Evolutionary conservation across 2,888 invertebrate species (phyloP).

Genomic region (Salticus scenicus): DNA sequence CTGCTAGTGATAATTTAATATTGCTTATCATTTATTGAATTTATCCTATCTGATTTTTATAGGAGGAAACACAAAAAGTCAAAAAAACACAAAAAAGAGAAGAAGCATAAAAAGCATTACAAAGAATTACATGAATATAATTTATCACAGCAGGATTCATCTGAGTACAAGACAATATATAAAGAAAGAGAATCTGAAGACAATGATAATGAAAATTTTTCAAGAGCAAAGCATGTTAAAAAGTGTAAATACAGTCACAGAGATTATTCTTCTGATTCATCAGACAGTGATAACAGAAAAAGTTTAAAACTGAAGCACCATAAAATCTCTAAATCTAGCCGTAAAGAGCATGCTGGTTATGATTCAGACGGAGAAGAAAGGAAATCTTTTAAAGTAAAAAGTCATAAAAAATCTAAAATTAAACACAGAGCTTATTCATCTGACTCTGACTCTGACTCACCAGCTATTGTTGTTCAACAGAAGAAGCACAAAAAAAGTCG

Average conservation of each 20-base stretch:
- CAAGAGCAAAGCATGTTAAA: too few species aligned
- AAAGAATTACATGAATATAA: conserved; percentile 21
- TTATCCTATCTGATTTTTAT: too few species aligned
- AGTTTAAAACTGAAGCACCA: background rate
- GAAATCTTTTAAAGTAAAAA: conserved; percentile 1
- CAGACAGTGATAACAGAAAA: background rate
- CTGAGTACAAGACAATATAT: background rate
- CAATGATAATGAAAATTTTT: background rate
- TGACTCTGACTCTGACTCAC: background rate
- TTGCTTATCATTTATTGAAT: too few species aligned
- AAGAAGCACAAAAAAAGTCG: too few species aligned
- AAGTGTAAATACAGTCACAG: too few species aligned
- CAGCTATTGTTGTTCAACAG: too few species aligned
- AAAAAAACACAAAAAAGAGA: conserved; percentile 51
- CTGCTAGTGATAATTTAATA: too few species aligned
- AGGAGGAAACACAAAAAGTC: conserved; percentile 37
- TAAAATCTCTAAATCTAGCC: conserved; percentile 37
- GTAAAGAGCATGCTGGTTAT: too few species aligned
- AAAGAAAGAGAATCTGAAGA: conserved; percentile 5
- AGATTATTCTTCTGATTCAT: too few species aligned
- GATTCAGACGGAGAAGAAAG: background rate
- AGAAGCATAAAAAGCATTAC: conserved; percentile 24
- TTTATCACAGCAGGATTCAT: background rate
- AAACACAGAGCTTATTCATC: background rate
- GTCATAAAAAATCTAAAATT: conserved; percentile 32